phyloP scores from a whole-genome alignment of 1,140 invertebrate species.

The honey bee (Apis mellifera) region Amel_HAv3.1 CM009934.2:3456001-3456500 shows the following conservation, averaged over 20 bases:
- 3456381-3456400: too few species aligned
- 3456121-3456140: too few species aligned
- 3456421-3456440: not conserved
- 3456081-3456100: not conserved
- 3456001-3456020: conserved; percentile 12
- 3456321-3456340: not conserved
- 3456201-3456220: not conserved
- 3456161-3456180: too few species aligned
- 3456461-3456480: conserved; percentile 15
- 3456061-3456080: conserved; percentile 11
- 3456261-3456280: not conserved
- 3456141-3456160: not conserved
- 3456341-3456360: too few species aligned
- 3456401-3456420: not conserved
- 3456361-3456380: too few species aligned
- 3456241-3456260: not conserved
- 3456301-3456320: not conserved
- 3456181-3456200: not conserved
- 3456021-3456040: conserved; percentile 32
- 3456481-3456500: conserved; percentile 8
- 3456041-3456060: conserved; percentile 10
- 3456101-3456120: not conserved
- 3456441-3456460: not conserved
- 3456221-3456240: not conserved
- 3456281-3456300: not conserved